phyloP scores from a whole-genome alignment of 2,113 vertebrate genomes.

The Alces alces region DNA sequence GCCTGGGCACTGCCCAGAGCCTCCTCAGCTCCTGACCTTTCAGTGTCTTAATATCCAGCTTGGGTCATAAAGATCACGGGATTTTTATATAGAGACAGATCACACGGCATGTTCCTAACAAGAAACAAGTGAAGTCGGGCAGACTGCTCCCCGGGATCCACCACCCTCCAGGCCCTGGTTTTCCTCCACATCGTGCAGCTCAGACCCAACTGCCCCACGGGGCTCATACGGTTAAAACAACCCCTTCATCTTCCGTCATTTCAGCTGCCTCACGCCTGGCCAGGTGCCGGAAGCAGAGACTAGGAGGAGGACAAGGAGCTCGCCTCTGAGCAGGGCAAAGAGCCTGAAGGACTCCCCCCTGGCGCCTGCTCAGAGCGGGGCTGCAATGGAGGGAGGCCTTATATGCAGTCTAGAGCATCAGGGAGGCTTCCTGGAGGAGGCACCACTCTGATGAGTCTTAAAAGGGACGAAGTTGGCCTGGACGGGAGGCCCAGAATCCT shows the following conservation, averaged over 20 bases:
- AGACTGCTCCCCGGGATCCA: rapidly evolving
- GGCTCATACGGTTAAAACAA: rapidly evolving
- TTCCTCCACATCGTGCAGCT: rapidly evolving
- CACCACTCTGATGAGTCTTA: background rate
- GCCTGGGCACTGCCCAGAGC: background rate
- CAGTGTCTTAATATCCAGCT: background rate
- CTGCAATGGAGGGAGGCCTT: background rate
- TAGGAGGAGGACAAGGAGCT: background rate
- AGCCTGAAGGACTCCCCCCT: rapidly evolving
- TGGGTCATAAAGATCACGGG: rapidly evolving
- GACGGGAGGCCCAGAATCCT: background rate
- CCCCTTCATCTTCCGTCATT: background rate
- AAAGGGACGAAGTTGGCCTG: background rate
- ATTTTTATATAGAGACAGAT: background rate
- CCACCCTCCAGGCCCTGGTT: no score
- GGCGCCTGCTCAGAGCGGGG: background rate
- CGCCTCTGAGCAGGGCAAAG: rapidly evolving
- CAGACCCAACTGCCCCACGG: rapidly evolving
- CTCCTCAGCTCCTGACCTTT: background rate
- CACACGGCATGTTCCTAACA: background rate
- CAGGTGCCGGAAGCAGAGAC: rapidly evolving
- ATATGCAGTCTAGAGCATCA: rapidly evolving
- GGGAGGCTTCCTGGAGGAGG: background rate
- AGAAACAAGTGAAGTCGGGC: rapidly evolving
- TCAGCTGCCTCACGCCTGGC: no score